A percentile compares a stretch with the other conserved stretches of the same genome.
These are phyloP conservation scores for Chrysocyon brachyurus DNA, from an alignment of 2,797 vertebrate genomes.

Conservation along the genomic window DNA sequence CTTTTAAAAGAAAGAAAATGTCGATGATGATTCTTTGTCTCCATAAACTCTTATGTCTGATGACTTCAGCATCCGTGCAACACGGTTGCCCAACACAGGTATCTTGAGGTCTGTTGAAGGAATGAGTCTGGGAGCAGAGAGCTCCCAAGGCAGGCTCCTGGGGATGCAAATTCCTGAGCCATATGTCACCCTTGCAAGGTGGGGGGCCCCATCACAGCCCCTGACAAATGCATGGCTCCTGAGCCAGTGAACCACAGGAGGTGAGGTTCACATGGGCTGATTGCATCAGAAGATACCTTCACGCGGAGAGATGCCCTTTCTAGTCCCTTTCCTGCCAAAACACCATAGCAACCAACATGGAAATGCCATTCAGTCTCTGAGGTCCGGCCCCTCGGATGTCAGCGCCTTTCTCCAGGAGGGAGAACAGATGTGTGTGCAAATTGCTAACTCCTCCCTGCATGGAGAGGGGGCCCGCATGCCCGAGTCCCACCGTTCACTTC, in stretches of 20 bases:
- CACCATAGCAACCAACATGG: constrained; percentile 61
- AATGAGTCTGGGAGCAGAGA: constrained; percentile 74
- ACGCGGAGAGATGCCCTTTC: constrained; percentile 46
- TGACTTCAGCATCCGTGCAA: not conserved
- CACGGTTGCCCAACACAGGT: not conserved
- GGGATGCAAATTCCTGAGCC: constrained; percentile 82
- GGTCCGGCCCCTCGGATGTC: not conserved
- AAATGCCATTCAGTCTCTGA: not conserved
- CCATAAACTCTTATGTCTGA: not conserved
- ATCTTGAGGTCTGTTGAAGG: not conserved
- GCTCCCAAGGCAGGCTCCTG: constrained; percentile 77
- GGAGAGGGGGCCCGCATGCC: not conserved
- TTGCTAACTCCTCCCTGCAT: no score
- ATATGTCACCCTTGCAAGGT: constrained; percentile 78
- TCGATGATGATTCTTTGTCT: rapidly evolving
- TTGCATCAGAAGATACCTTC: not conserved
- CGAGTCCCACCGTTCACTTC: not conserved
- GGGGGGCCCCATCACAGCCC: constrained; percentile 79
- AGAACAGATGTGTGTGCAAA: not conserved
- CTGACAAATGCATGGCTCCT: constrained; percentile 75
- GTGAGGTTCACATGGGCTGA: constrained; percentile 46
- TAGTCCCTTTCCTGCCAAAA: constrained; percentile 56
- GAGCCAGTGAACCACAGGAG: constrained; percentile 64
- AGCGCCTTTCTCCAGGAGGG: not conserved
- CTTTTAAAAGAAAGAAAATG: not conserved